A percentile compares a stretch with the other conserved stretches of the same genome.
phyloP scores from a whole-genome alignment of 2,888 invertebrate genomes.

The Rhingia rostrata region DNA sequence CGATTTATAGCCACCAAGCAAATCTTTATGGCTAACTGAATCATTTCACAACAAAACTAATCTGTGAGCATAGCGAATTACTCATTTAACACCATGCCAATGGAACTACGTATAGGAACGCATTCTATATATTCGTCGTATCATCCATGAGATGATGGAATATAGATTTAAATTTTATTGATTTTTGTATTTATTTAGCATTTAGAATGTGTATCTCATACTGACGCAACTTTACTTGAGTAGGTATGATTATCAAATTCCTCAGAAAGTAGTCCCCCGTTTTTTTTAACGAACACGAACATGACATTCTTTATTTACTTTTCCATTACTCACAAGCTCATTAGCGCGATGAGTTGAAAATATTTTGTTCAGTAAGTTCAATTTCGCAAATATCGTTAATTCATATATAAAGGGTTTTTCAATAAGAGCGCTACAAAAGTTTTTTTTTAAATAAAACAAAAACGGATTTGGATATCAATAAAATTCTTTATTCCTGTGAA shows the following conservation, averaged over 20 bases:
- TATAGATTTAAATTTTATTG: too few relatives aligned
- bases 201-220: neutral
- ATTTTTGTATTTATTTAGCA: too few relatives aligned
- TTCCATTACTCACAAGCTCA: slow-evolving; percentile 15
- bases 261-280: slow-evolving; percentile 21
- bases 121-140: neutral
- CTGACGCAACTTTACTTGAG: slow-evolving; percentile 13
- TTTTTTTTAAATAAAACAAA: too few relatives aligned
- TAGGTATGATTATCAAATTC: slow-evolving; percentile 18
- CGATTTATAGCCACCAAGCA: neutral
- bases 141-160: neutral
- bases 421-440: too few relatives aligned
- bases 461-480: too few relatives aligned
- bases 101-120: neutral
- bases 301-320: slow-evolving; percentile 6
- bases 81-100: slow-evolving; percentile 8
- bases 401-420: too few relatives aligned
- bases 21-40: neutral
- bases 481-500: too few relatives aligned
- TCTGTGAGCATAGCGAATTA: slow-evolving; percentile 3
- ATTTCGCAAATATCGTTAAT: too few relatives aligned
- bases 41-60: slow-evolving; percentile 13
- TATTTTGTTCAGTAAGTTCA: neutral
- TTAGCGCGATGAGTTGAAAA: neutral
- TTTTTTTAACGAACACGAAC: neutral